These are phyloP conservation scores for Euzophera pinguis DNA, from an alignment of 2,888 invertebrate genomes.

Conservation along the genomic window DNA sequence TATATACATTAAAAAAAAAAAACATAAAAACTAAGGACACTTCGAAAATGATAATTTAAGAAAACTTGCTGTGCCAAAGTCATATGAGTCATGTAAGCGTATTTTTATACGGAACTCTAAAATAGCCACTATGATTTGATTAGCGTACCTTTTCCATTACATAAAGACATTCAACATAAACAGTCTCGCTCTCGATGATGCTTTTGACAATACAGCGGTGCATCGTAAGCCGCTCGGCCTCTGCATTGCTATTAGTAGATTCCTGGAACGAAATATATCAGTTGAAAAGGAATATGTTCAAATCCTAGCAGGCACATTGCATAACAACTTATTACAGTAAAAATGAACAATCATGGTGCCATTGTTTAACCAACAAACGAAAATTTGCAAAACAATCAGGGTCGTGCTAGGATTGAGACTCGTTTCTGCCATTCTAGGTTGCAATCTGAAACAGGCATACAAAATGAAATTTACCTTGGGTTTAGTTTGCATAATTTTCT, in stretches of 20 bases:
- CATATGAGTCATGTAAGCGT: too few species aligned
- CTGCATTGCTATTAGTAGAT: conserved; percentile 77
- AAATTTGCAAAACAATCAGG: conserved; percentile 30
- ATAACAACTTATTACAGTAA: conserved; percentile 1
- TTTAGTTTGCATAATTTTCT: conserved; percentile 27
- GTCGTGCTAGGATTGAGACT: conserved; percentile 20
- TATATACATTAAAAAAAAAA: too few species aligned
- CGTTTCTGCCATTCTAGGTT: conserved; percentile 3
- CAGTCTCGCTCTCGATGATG: conserved; percentile 94
- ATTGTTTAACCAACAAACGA: conserved; percentile 39
- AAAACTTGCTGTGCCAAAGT: too few species aligned
- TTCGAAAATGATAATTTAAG: too few species aligned
- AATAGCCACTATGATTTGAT: not conserved
- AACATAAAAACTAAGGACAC: too few species aligned
- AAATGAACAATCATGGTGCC: conserved; percentile 3
- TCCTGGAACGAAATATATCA: conserved; percentile 42
- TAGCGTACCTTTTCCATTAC: conserved; percentile 89
- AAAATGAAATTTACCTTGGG: conserved; percentile 13
- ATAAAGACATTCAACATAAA: conserved; percentile 93
- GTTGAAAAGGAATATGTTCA: not conserved
- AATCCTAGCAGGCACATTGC: not conserved
- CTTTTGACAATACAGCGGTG: conserved; percentile 93
- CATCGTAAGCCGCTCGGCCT: conserved; percentile 90
- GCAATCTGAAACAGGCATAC: not conserved
- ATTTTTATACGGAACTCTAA: too few species aligned